Percentiles rank a stretch among this genome's conserved stretches.
These are phyloP conservation scores for Paraescarpia echinospica DNA, from an alignment of 1,140 invertebrate genomes.

Conservation along the genomic window DNA sequence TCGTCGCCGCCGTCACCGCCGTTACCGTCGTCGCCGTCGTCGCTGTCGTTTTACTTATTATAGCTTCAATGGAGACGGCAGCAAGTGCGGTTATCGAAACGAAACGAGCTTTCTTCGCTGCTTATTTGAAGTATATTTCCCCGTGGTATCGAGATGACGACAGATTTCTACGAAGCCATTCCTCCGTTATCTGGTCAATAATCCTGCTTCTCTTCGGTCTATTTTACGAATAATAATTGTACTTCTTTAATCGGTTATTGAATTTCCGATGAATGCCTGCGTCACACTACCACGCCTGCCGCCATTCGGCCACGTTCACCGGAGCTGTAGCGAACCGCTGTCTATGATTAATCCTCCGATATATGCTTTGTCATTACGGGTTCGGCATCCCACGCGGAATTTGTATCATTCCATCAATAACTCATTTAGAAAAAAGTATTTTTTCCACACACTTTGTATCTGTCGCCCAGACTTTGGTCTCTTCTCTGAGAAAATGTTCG, in stretches of 20 bases:
- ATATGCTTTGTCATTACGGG: not conserved
- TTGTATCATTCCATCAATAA: not conserved
- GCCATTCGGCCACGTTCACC: not conserved
- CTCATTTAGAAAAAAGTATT: not conserved
- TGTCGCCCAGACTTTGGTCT: not conserved
- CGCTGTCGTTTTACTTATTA: no score
- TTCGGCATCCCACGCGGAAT: not conserved
- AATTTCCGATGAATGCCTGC: not conserved
- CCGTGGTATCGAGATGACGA: not conserved
- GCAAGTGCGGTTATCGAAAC: no score
- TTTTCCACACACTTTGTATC: not conserved
- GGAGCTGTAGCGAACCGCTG: not conserved
- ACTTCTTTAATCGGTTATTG: not conserved
- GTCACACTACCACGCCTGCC: not conserved
- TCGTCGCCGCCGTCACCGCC: no score
- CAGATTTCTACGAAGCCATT: not conserved
- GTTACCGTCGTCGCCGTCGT: no score
- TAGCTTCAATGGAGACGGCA: no score
- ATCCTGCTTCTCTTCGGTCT: not conserved
- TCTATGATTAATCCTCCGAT: not conserved
- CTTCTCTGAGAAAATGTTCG: no score
- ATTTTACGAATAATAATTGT: not conserved
- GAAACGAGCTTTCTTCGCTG: not conserved
- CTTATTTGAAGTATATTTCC: not conserved
- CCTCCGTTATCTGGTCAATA: not conserved